These are phyloP conservation scores for Peromyscus californicus DNA, from an alignment of 2,113 vertebrate genomes.

Conservation along the genomic window DNA sequence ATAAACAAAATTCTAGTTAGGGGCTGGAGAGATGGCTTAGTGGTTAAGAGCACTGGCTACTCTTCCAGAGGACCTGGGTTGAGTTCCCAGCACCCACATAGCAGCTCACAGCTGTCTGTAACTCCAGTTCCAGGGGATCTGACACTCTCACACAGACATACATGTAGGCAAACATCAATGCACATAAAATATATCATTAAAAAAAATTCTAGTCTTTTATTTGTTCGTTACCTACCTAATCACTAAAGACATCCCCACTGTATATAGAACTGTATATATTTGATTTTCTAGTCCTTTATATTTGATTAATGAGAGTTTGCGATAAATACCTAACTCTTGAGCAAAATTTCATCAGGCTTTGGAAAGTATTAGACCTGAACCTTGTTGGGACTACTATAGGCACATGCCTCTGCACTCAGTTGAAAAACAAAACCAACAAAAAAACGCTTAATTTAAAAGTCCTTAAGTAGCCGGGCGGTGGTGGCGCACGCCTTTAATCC, in stretches of 20 bases:
- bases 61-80: not conserved
- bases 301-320: slow-evolving; percentile 9
- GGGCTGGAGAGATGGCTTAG: too few species aligned
- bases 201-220: not conserved
- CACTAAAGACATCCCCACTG: slow-evolving; percentile 19
- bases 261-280: not conserved
- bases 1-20: not conserved
- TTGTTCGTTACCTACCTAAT: slow-evolving; percentile 9
- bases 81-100: not conserved
- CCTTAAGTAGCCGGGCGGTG: slow-evolving; percentile 1
- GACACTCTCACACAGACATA: not conserved
- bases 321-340: not conserved
- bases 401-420: not conserved
- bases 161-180: not conserved
- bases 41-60: too few species aligned
- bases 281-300: not conserved
- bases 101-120: not conserved
- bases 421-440: too few species aligned
- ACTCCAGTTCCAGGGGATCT: not conserved
- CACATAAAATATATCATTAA: not conserved
- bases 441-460: not conserved
- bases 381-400: not conserved
- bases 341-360: slow-evolving; percentile 14
- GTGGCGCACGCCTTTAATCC: too few species aligned
- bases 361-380: slow-evolving; percentile 29